Evolutionary conservation across 2,797 vertebrate genomes (phyloP), one percentile per base, ranked within the genome.

Genomic region (Gadopsis marmoratus): DNA sequence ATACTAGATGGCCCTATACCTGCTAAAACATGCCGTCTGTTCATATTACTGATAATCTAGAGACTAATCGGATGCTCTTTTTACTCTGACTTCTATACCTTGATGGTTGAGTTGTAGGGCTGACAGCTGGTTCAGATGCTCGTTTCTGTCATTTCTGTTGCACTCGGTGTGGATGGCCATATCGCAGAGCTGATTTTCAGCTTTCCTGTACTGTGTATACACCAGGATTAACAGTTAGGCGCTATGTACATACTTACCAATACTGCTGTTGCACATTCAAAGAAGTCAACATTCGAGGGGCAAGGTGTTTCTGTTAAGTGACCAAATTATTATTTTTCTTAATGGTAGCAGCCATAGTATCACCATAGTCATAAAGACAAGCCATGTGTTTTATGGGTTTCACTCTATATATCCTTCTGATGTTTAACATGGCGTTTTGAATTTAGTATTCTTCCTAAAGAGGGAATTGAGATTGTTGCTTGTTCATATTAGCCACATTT

Each of bases 201-300:
- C 95, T 96, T 94, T 86, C 92, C 86, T 92, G 91, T 95, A 92
- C 93, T 90, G 90, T 95, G 95, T 93, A 93, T 92, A 92, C 88
- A 91, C 87, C 93, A 90, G 91, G 89, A 86, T 55, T 91, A 93
- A 93, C 87, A 92, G 93, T 93, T 94, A 95, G 93, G 95, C 6
- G 61, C 74, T 83, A 68, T 86, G 82, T 92, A 88, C 93, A 95
- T 96, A 81, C 92, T 93, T 95, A 95, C 92, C 88, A 91, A 95
- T 94, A 95, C 96, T 95, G 91, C 96, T 91, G 91, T 97, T 97
- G 96, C 97, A 97, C 96, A 97, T 94, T 94, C 89, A 90, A 91
- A 81, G 84, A 84, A 94, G 96, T 97, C 96, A 95, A 97, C 96
- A 97, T 74, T 85, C n/a, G 31, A 91, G 77, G 37, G 76, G 77